Conservation (phyloP, 1,140 invertebrate genomes). For the Coptotermes formosanus region DNA sequence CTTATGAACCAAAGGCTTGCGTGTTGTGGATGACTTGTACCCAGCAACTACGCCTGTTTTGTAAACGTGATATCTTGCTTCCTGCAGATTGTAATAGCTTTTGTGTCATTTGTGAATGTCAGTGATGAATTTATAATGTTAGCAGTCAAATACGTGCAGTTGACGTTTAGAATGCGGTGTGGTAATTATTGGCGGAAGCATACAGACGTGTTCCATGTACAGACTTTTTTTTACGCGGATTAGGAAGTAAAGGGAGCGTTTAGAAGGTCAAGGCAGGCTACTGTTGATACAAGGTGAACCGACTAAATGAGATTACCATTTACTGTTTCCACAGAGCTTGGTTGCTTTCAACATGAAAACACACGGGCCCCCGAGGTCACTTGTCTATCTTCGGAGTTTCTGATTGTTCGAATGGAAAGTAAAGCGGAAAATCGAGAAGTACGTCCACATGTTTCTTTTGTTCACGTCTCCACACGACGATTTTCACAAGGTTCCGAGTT, state of each 20-base stretch:
- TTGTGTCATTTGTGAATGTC: background rate
- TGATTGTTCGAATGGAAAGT: background rate
- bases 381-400: background rate
- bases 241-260: background rate
- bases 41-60: too few relatives aligned
- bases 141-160: background rate
- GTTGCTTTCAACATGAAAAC: background rate
- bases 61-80: background rate
- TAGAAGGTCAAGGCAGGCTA: background rate
- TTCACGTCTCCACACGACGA: background rate
- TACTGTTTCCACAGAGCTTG: background rate
- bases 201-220: slow-evolving; percentile 6
- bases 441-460: background rate
- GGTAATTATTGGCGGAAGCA: slow-evolving; percentile 29
- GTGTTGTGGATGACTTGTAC: too few relatives aligned
- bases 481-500: background rate
- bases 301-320: background rate
- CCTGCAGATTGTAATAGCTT: background rate
- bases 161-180: background rate
- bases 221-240: background rate
- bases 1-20: too few relatives aligned
- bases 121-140: background rate
- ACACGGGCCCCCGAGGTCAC: too few relatives aligned
- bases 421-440: background rate
- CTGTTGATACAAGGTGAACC: background rate